Percentiles rank a stretch among this genome's conserved stretches.
These are phyloP conservation scores for Drosophila hamatofila DNA, from an alignment of 2,888 invertebrate genomes.

Conservation along the genomic window DNA sequence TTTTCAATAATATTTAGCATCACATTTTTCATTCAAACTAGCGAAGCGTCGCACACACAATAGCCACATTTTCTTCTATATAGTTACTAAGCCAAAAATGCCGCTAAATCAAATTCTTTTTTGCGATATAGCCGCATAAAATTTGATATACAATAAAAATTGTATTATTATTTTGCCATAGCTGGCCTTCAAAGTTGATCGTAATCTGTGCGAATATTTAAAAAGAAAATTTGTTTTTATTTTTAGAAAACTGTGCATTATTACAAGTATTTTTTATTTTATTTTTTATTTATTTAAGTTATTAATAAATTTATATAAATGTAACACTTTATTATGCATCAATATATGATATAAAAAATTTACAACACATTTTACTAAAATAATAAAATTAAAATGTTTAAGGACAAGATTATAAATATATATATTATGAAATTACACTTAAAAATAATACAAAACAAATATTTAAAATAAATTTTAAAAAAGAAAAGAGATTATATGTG, in stretches of 20 bases:
- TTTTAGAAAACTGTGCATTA: neutral
- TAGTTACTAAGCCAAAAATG: conserved; percentile 20
- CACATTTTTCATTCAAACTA: conserved; percentile 59
- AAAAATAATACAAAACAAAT: no score
- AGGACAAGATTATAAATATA: no score
- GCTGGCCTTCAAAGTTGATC: neutral
- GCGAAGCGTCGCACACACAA: conserved; percentile 38
- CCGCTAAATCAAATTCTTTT: conserved; percentile 14
- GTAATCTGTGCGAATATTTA: neutral
- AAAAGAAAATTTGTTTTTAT: neutral
- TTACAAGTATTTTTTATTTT: neutral
- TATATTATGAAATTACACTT: no score
- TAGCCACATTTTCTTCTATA: conserved; percentile 16
- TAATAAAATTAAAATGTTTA: no score
- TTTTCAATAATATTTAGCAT: conserved; percentile 68
- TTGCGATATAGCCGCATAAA: neutral
- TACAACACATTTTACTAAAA: no score
- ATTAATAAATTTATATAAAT: no score
- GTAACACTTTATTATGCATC: no score
- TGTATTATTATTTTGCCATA: neutral
- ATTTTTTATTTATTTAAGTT: no score
- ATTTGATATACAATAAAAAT: conserved; percentile 1
- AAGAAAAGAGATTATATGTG: no score
- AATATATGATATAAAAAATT: no score
- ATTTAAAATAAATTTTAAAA: no score